Conservation (phyloP, 2,797 vertebrate genomes). For the Alcedo atthis region DNA sequence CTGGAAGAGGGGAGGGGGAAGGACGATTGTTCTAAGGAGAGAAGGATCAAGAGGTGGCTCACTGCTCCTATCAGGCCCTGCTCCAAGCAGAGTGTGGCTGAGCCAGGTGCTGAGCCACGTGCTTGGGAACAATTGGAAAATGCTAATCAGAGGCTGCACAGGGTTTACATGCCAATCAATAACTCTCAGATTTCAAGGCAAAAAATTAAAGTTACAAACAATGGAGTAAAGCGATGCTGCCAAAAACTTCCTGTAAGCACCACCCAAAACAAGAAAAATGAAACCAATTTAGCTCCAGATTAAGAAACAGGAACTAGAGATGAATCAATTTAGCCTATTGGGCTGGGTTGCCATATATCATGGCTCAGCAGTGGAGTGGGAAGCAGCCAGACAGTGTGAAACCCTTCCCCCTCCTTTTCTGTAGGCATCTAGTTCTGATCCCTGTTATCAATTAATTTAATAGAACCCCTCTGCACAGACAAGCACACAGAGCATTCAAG, state of each 20-base stretch:
- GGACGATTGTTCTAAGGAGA: slow-evolving; percentile 19
- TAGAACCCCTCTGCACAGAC: slow-evolving; percentile 73
- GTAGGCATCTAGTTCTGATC: slow-evolving; percentile 78
- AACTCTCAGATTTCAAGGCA: slow-evolving; percentile 65
- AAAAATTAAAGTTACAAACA: slow-evolving; percentile 76
- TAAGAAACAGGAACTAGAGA: slow-evolving; percentile 88
- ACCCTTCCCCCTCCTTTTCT: slow-evolving; percentile 69
- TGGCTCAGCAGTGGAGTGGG: slow-evolving; percentile 71
- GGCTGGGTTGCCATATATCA: slow-evolving; percentile 83
- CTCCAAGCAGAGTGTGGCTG: slow-evolving; percentile 41
- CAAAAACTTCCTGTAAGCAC: slow-evolving; percentile 76
- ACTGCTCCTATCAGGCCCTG: slow-evolving; percentile 57
- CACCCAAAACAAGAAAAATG: slow-evolving; percentile 85
- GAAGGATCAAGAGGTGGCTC: slow-evolving; percentile 57
- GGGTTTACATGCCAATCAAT: slow-evolving; percentile 67
- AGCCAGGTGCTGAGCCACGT: slow-evolving; percentile 71
- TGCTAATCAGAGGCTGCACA: slow-evolving; percentile 63
- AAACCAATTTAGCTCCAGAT: slow-evolving; percentile 89
- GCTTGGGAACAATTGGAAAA: slow-evolving; percentile 70
- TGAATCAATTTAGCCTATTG: slow-evolving; percentile 85
- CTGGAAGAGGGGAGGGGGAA: slow-evolving; percentile 57
- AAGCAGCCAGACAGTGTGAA: slow-evolving; percentile 73
- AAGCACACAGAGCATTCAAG: slow-evolving; percentile 69
- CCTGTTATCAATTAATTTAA: slow-evolving; percentile 87
- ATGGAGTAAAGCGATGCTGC: slow-evolving; percentile 71